A percentile compares a stretch with the other conserved stretches of the same genome.
phyloP scores from a whole-genome alignment of 2,797 vertebrate species.

The Rhynchotus rufescens region DNA sequence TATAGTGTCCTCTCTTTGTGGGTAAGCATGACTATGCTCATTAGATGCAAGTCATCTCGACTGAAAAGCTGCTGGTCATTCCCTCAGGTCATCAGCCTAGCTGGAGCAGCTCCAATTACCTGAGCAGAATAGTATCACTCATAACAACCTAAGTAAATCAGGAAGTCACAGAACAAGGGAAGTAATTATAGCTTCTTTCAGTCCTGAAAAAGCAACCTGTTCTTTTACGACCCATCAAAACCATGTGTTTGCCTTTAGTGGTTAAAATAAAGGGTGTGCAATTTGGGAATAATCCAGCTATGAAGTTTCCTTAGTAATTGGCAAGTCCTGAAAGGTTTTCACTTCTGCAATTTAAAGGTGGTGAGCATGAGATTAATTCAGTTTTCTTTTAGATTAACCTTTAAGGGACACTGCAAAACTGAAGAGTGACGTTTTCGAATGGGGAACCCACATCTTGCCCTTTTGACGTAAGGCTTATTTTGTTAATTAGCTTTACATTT shows the following conservation, averaged over 20 bases:
- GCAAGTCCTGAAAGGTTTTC: slow-evolving; percentile 64
- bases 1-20: slow-evolving; percentile 21
- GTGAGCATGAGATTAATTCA: slow-evolving; percentile 56
- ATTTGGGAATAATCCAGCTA: slow-evolving; percentile 71
- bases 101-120: slow-evolving; percentile 66
- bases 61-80: slow-evolving; percentile 49
- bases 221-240: slow-evolving; percentile 72
- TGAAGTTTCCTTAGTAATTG: slow-evolving; percentile 70
- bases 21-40: slow-evolving; percentile 20
- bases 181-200: slow-evolving; percentile 74
- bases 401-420: slow-evolving; percentile 36
- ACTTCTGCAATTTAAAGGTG: slow-evolving; percentile 52
- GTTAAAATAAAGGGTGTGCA: slow-evolving; percentile 68
- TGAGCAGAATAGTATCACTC: slow-evolving; percentile 50
- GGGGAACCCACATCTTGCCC: background rate
- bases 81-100: slow-evolving; percentile 54
- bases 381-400: slow-evolving; percentile 58
- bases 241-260: slow-evolving; percentile 74
- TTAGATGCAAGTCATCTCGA: slow-evolving; percentile 44
- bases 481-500: slow-evolving; percentile 30
- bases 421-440: slow-evolving; percentile 7
- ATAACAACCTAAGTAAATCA: slow-evolving; percentile 67
- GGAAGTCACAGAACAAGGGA: slow-evolving; percentile 72
- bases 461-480: background rate
- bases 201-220: slow-evolving; percentile 67